A percentile compares a stretch with the other conserved stretches of the same genome.
These are phyloP conservation scores for Helogale parvula DNA, from an alignment of 2,113 vertebrate species.

Conservation along the genomic window DNA sequence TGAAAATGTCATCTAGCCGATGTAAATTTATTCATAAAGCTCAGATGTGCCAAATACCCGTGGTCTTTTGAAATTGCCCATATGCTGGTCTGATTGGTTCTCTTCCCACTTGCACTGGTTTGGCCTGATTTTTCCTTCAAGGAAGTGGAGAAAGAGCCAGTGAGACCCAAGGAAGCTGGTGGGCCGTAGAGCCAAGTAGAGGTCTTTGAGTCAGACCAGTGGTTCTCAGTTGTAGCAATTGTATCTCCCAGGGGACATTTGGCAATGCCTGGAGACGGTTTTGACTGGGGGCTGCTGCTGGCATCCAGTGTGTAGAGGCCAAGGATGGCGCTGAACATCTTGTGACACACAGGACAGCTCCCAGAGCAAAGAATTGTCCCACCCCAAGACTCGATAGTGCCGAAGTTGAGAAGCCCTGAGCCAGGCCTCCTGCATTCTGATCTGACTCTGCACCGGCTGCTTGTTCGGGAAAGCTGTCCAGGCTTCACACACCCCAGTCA, in stretches of 20 bases:
- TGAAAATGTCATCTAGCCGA: neutral
- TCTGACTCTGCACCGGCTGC: neutral
- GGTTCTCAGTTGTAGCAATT: neutral
- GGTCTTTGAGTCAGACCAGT: neutral
- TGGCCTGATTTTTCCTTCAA: neutral
- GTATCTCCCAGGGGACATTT: neutral
- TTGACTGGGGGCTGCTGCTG: neutral
- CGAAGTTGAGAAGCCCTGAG: neutral
- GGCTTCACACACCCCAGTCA: neutral
- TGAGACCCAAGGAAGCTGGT: neutral
- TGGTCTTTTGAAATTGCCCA: neutral
- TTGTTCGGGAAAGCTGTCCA: neutral
- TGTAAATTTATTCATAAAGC: slow-evolving; percentile 36
- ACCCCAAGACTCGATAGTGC: neutral
- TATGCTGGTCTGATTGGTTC: neutral
- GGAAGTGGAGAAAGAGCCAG: neutral
- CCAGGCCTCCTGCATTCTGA: fast-evolving
- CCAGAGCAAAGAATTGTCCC: neutral
- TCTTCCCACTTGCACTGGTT: neutral
- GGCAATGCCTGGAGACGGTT: neutral
- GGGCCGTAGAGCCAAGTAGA: neutral
- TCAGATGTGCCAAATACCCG: neutral
- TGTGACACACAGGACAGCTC: neutral
- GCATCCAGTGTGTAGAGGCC: neutral
- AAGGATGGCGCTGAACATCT: neutral